These are phyloP conservation scores for Dysidea cf. avara DNA, from an alignment of 37 sponge, comb jelly and placozoan genomes.

Conservation along the genomic window DNA sequence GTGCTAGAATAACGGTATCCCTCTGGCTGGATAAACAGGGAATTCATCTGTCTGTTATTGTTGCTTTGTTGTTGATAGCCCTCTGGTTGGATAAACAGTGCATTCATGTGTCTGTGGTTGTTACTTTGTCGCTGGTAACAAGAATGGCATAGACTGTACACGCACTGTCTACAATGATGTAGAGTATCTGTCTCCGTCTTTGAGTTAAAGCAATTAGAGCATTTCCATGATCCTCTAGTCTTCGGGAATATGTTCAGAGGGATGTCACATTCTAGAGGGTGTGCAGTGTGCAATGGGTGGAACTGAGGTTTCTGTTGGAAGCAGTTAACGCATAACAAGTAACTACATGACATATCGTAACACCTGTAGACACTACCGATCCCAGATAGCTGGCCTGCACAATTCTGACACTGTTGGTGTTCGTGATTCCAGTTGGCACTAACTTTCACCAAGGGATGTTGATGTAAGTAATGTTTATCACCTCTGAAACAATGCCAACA, in stretches of 20 bases:
- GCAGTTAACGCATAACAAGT: slow-evolving; percentile 35
- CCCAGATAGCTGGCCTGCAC: neutral
- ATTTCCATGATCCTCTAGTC: slow-evolving; percentile 57
- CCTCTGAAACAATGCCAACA: slow-evolving; percentile 53
- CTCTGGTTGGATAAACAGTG: neutral
- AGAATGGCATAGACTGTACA: slow-evolving; percentile 49
- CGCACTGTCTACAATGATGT: slow-evolving; percentile 63
- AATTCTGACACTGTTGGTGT: slow-evolving; percentile 14
- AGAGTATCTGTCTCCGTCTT: slow-evolving; percentile 32
- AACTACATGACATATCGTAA: slow-evolving; percentile 12
- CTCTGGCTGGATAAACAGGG: no score
- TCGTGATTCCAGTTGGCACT: neutral
- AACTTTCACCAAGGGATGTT: slow-evolving; percentile 29
- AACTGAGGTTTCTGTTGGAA: neutral
- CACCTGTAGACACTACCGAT: slow-evolving; percentile 19
- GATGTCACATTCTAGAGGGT: slow-evolving; percentile 43
- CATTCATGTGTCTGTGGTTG: neutral
- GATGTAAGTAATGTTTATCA: slow-evolving; percentile 55
- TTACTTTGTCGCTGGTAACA: slow-evolving; percentile 20
- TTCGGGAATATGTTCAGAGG: slow-evolving; percentile 41
- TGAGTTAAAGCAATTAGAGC: slow-evolving; percentile 48
- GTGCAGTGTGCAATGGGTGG: slow-evolving; percentile 54
- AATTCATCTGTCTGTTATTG: neutral
- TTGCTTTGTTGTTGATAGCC: neutral
- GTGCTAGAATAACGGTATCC: no score